Evolutionary conservation across 92 coral and sea anemone genomes (phyloP).

Genomic region (Siderastrea siderea): DNA sequence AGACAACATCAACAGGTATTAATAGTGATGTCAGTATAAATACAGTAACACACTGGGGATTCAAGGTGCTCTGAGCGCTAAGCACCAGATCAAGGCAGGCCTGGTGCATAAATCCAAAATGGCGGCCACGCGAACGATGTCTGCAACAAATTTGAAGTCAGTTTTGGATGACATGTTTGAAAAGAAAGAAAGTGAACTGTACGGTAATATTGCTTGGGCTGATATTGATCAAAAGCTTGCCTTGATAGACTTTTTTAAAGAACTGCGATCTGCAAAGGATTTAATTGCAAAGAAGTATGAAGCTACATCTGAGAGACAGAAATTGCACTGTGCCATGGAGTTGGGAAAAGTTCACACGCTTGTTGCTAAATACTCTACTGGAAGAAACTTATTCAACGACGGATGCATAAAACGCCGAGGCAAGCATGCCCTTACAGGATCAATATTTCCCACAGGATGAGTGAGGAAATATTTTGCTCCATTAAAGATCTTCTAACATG

Average conservation of each 20-base stretch:
- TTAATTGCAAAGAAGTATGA: too few relatives aligned
- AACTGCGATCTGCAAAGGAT: too few relatives aligned
- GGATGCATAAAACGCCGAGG: constrained; percentile 47
- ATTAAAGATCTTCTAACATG: too few relatives aligned
- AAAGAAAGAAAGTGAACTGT: constrained; percentile 44
- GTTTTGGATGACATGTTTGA: constrained; percentile 55
- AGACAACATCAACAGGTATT: constrained; percentile 56
- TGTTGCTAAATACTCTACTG: too few relatives aligned
- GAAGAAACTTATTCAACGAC: too few relatives aligned
- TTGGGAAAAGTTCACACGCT: too few relatives aligned
- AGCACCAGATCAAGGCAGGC: constrained; percentile 42
- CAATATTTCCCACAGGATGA: not conserved
- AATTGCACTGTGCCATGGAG: constrained; percentile 51
- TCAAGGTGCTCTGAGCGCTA: constrained; percentile 4
- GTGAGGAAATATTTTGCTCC: too few relatives aligned
- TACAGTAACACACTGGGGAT: not conserved
- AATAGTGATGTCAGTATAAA: constrained; percentile 4
- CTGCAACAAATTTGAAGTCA: constrained; percentile 50
- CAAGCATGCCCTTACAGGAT: constrained; percentile 74
- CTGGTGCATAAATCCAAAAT: constrained; percentile 30
- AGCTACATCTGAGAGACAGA: constrained; percentile 51
- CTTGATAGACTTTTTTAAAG: too few relatives aligned
- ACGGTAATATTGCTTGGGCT: constrained; percentile 41
- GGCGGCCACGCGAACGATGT: constrained; percentile 29
- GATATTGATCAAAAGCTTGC: not conserved